Base-by-base conservation (phyloP, 2,113 vertebrate genomes). In the Ailurus styani region DNA sequence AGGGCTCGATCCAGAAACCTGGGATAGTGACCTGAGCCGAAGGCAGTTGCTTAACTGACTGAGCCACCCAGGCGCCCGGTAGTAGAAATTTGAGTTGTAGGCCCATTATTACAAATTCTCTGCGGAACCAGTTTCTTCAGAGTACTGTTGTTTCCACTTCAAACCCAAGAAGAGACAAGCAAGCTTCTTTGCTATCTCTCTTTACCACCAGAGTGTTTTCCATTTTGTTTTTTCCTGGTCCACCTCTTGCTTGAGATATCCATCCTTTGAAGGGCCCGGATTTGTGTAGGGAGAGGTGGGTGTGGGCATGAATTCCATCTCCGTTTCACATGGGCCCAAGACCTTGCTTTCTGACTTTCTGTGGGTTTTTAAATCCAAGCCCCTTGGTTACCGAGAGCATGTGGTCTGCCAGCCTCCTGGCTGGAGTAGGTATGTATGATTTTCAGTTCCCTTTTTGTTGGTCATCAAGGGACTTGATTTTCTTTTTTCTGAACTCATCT, bases 61-160 rank as follows among this genome's bases (percentile, higher is more conserved):
- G n/a, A n/a, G n/a, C n/a, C n/a, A n/a, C n/a, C n/a, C n/a, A n/a
- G n/a, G n/a, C n/a, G n/a, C n/a, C n/a, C n/a, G 23, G 6, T 37
- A 78, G 60, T 94, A 83, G 73, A 91, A 78, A 93, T 92, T 92
- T 57, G 54, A 94, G 62, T 47, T 92, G 14, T 21, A 84, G 55
- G 45, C 27, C 54, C 34, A 60, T 47, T 90, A 42, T 93, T 90
- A 62, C 3, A 93, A 64, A 82, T 42, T 95, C 34, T 82, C n/a
- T 60, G 42, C 27, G 5, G 34, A 42, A 45, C 52, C 18, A 5
- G 0, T 83, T 87, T 97, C 57, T 95, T 10, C 62, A 31, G 18
- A 95, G 81, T 94, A 15, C 40, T 75, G 17, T 27, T 42, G 15
- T n/a, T 21, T 45, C 15, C 3, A 52, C 21, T 87, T 14, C n/a